Conservation (phyloP, 2,888 invertebrate species). For the Vanessa cardui region DNA sequence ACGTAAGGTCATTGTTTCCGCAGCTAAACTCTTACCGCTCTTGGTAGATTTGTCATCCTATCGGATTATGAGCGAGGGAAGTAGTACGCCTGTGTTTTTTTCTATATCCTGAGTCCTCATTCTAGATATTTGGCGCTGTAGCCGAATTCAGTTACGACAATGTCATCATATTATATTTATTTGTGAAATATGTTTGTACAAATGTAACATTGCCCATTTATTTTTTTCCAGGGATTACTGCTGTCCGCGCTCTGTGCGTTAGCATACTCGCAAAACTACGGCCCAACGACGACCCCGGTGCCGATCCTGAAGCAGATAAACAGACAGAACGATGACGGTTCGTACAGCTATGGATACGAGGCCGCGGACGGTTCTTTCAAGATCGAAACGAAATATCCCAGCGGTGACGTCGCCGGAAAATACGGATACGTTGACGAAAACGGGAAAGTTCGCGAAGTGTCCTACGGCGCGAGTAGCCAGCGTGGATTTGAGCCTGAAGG, state of each 20-base stretch:
- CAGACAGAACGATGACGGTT: slow-evolving; percentile 93
- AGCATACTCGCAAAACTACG: slow-evolving; percentile 74
- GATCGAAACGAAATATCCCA: slow-evolving; percentile 93
- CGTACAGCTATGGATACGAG: slow-evolving; percentile 94
- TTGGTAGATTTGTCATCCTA: too few species aligned
- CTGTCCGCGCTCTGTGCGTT: slow-evolving; percentile 44
- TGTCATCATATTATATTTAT: too few species aligned
- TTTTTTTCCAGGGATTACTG: slow-evolving; percentile 40
- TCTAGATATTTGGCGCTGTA: too few species aligned
- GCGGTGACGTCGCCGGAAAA: slow-evolving; percentile 93
- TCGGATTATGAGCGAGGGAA: too few species aligned
- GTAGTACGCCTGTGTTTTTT: too few species aligned
- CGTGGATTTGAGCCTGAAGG: slow-evolving; percentile 93
- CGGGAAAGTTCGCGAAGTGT: slow-evolving; percentile 89
- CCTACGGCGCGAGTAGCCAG: slow-evolving; percentile 92
- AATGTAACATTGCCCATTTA: background rate
- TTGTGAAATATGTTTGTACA: background rate
- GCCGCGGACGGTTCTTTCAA: slow-evolving; percentile 93
- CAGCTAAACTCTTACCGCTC: too few species aligned
- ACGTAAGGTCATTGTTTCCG: too few species aligned
- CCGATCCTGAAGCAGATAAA: slow-evolving; percentile 93
- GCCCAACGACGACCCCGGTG: slow-evolving; percentile 88
- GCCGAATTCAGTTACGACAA: too few species aligned
- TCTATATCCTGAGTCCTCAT: too few species aligned
- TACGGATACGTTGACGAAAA: slow-evolving; percentile 93